A percentile compares a stretch with the other conserved stretches of the same genome.
Evolutionary conservation across 2,113 vertebrate species (phyloP).

Genomic region (Cyanoliseus patagonus): DNA sequence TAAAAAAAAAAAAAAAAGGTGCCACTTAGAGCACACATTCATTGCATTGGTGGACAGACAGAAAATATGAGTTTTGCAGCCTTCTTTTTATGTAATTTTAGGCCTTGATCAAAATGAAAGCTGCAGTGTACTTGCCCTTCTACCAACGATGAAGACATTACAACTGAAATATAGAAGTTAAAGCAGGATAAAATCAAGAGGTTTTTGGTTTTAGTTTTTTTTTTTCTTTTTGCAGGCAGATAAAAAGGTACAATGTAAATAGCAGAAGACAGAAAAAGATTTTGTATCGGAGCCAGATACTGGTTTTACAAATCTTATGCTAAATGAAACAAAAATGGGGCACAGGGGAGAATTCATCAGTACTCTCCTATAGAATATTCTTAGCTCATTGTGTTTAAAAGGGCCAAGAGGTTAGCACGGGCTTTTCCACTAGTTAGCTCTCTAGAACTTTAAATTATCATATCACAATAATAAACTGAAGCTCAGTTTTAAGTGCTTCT

Average conservation of each 20-base stretch:
- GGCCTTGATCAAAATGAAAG: not conserved
- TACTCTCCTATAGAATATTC: not conserved
- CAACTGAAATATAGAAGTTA: not conserved
- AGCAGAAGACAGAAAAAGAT: not conserved
- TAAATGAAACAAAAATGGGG: not conserved
- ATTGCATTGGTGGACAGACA: not conserved
- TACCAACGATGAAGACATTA: not conserved
- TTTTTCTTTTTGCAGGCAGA: not conserved
- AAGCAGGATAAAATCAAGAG: not conserved
- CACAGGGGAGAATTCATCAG: not conserved
- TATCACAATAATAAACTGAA: not conserved
- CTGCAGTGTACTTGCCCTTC: not conserved
- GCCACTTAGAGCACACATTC: not conserved
- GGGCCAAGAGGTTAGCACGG: not conserved
- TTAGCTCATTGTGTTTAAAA: not conserved
- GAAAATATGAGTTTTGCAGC: not conserved
- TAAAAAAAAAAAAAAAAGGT: not conserved
- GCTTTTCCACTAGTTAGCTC: not conserved
- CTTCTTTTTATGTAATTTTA: not conserved
- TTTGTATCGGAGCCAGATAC: not conserved
- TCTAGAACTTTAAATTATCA: not conserved
- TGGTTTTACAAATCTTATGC: not conserved
- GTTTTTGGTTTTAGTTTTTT: accelerated
- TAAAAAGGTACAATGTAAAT: not conserved
- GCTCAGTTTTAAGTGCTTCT: not conserved